A percentile compares a stretch with the other conserved stretches of the same genome.
Evolutionary conservation across 2,888 invertebrate species (phyloP).

Genomic region (Globia sparganii): DNA sequence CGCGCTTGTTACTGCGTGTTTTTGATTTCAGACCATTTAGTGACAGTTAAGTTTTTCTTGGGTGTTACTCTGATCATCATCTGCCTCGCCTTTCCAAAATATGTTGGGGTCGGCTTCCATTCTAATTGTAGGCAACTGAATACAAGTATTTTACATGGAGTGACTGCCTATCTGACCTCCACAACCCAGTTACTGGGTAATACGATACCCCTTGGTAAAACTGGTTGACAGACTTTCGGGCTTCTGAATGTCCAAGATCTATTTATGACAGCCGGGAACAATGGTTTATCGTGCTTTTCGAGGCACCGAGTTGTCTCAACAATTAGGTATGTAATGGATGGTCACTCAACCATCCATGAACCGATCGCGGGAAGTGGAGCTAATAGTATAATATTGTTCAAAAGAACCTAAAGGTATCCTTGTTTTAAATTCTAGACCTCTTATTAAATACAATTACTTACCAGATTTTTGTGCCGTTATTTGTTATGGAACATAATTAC

Average conservation of each 20-base stretch:
- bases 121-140: no score
- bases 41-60: neutral
- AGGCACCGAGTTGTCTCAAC: neutral
- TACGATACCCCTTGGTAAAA: no score
- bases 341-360: neutral
- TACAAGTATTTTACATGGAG: no score
- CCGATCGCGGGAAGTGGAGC: neutral
- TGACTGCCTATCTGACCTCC: no score
- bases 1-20: neutral
- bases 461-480: neutral
- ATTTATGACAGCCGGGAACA: neutral
- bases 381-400: neutral
- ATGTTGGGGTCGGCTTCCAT: no score
- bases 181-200: no score
- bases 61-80: no score
- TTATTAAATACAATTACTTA: neutral
- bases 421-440: neutral
- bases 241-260: no score
- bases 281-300: neutral
- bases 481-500: slow-evolving; percentile 27
- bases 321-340: neutral
- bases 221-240: no score
- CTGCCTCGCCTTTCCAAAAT: no score
- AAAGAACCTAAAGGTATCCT: neutral
- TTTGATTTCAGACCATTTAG: neutral